Evolutionary conservation across 1,140 invertebrate genomes (phyloP).

Genomic region (Drosophila tropicalis): DNA sequence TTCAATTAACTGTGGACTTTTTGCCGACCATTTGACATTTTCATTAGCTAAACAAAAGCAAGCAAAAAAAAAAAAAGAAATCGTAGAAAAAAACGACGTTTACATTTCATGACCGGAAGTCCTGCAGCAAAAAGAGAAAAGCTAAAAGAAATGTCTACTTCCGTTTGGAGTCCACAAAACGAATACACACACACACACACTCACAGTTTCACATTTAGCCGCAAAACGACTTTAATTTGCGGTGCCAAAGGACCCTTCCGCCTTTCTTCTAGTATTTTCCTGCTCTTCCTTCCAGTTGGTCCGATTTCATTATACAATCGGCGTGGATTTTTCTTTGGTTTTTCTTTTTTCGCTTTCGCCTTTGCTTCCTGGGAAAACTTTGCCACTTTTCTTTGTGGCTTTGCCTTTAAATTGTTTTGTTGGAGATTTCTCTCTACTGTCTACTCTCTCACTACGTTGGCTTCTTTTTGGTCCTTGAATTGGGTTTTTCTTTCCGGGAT

Average conservation of each 20-base stretch:
- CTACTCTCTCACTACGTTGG: slow-evolving; percentile 3
- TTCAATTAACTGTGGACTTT: slow-evolving; percentile 63
- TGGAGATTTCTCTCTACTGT: slow-evolving; percentile 40
- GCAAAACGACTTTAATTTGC: slow-evolving; percentile 79
- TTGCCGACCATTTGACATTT: slow-evolving; percentile 66
- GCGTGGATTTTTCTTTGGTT: slow-evolving; percentile 34
- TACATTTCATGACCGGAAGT: slow-evolving; percentile 76
- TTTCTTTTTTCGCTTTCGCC: slow-evolving; percentile 39
- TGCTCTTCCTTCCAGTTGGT: slow-evolving; percentile 31
- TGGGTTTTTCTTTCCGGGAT: slow-evolving; percentile 28
- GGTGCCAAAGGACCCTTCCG: slow-evolving; percentile 45
- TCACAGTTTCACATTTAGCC: slow-evolving; percentile 57
- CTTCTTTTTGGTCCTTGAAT: slow-evolving; percentile 41
- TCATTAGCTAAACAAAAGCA: slow-evolving; percentile 41
- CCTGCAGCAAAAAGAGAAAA: slow-evolving; percentile 55
- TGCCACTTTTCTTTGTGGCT: slow-evolving; percentile 58
- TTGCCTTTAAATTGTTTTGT: slow-evolving; percentile 70
- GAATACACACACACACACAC: slow-evolving; percentile 24
- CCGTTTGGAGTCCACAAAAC: slow-evolving; percentile 62
- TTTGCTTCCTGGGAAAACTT: slow-evolving; percentile 45
- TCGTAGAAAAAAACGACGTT: slow-evolving; percentile 52
- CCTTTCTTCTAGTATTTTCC: slow-evolving; percentile 5
- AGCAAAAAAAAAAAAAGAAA: slow-evolving; percentile 34
- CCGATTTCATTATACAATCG: slow-evolving; percentile 78
- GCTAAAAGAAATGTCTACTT: slow-evolving; percentile 72